Percentiles rank a stretch among this genome's conserved stretches.
phyloP scores from a whole-genome alignment of 1,140 invertebrate species.

The Aporrectodea caliginosa region DNA sequence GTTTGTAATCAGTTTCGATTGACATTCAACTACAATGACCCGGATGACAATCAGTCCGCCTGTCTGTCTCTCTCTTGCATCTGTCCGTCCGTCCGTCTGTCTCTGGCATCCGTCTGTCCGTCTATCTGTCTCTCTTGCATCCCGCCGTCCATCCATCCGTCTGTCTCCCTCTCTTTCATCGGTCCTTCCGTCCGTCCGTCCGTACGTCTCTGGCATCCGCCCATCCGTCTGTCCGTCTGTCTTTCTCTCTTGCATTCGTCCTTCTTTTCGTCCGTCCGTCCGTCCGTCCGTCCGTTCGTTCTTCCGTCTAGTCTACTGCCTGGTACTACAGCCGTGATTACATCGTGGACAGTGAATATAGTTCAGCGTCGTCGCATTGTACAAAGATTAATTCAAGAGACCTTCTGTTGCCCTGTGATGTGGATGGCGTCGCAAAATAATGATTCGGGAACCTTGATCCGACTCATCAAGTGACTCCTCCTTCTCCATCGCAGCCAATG shows the following conservation, averaged over 20 bases:
- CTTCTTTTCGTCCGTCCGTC: background rate
- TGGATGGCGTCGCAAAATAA: no score
- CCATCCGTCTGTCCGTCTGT: background rate
- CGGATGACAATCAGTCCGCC: background rate
- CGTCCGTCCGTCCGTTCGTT: background rate
- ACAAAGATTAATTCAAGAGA: no score
- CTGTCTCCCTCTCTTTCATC: background rate
- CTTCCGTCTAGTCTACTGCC: no score
- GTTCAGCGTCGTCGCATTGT: no score
- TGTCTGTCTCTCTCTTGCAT: no score
- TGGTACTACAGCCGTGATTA: no score
- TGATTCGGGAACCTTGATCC: no score
- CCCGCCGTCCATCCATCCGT: background rate
- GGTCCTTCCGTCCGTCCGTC: background rate
- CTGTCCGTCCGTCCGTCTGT: background rate
- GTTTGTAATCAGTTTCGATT: background rate
- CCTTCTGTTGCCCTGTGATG: no score
- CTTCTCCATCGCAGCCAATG: no score
- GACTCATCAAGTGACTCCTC: no score
- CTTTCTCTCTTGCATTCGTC: background rate
- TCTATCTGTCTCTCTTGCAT: background rate
- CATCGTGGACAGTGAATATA: no score
- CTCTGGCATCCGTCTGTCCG: background rate
- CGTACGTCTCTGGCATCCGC: background rate
- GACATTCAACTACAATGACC: background rate